Conservation (phyloP, 1,140 invertebrate genomes). For the Octopus bimaculoides region DNA sequence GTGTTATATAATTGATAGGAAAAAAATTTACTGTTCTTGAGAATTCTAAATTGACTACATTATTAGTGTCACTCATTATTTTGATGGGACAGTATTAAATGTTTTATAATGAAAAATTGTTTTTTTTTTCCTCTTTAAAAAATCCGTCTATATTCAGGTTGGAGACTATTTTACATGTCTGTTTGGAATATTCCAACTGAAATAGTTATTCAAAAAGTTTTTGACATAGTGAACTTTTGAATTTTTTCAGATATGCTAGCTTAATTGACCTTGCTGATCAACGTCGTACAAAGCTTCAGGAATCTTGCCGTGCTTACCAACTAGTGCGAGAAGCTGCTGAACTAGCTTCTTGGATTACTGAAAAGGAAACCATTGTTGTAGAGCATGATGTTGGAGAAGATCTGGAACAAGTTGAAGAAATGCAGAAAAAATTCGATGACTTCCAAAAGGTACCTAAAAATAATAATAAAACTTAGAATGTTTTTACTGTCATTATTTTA, state of each 20-base stretch:
- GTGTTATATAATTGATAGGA: too few species aligned
- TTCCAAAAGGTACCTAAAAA: conserved; percentile 71
- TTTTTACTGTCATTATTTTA: neutral
- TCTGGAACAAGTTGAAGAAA: conserved; percentile 93
- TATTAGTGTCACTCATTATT: too few species aligned
- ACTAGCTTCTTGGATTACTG: conserved; percentile 96
- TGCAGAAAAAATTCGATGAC: conserved; percentile 99
- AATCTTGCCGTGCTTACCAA: conserved; percentile 97
- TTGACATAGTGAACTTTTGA: too few species aligned
- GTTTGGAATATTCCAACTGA: too few species aligned
- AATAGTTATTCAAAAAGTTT: too few species aligned
- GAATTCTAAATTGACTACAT: too few species aligned
- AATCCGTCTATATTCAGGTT: too few species aligned
- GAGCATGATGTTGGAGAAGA: conserved; percentile 82
- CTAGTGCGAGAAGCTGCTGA: conserved; percentile 96
- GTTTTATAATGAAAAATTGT: too few species aligned
- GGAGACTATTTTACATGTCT: too few species aligned
- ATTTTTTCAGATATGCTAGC: conserved; percentile 73
- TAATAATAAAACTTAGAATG: neutral
- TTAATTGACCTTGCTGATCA: conserved; percentile 84
- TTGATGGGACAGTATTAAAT: too few species aligned
- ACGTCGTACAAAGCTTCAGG: conserved; percentile 91
- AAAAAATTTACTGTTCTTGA: too few species aligned
- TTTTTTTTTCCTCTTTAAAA: too few species aligned
- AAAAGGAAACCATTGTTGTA: conserved; percentile 79